Conservation (phyloP, 2,797 vertebrate species). For the Dermochelys coriacea region DNA sequence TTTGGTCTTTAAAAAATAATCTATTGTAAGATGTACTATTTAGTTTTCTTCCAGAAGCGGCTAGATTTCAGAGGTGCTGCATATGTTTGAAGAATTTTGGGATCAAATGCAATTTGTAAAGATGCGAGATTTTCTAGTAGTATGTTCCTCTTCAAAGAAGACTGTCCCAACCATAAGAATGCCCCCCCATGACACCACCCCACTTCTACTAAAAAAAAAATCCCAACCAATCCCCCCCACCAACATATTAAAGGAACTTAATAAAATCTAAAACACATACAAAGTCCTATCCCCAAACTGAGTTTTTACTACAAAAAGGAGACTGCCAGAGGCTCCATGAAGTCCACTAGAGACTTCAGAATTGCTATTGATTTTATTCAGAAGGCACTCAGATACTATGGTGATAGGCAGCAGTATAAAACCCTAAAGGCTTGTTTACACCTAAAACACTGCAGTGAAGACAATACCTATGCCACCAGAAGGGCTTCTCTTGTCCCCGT, state of each 20-base stretch:
- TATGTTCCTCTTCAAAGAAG: not conserved
- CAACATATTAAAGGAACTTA: not conserved
- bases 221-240: not conserved
- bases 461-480: not conserved
- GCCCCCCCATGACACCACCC: not conserved
- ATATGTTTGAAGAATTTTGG: not conserved
- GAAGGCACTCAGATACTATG: no score
- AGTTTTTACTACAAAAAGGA: not conserved
- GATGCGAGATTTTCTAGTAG: not conserved
- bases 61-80: not conserved
- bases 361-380: no score
- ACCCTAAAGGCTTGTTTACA: not conserved
- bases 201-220: not conserved
- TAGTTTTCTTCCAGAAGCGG: not conserved
- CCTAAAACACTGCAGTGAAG: not conserved
- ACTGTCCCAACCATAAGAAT: not conserved
- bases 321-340: no score
- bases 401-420: not conserved
- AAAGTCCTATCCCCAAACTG: not conserved
- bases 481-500: not conserved
- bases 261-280: not conserved
- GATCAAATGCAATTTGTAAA: not conserved
- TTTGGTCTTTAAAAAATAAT: not conserved
- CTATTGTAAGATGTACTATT: not conserved
- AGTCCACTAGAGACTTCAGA: no score